Percentiles rank a stretch among this genome's conserved stretches.
Conservation (phyloP, 2,888 invertebrate genomes). For the Xanthia togata region DNA sequence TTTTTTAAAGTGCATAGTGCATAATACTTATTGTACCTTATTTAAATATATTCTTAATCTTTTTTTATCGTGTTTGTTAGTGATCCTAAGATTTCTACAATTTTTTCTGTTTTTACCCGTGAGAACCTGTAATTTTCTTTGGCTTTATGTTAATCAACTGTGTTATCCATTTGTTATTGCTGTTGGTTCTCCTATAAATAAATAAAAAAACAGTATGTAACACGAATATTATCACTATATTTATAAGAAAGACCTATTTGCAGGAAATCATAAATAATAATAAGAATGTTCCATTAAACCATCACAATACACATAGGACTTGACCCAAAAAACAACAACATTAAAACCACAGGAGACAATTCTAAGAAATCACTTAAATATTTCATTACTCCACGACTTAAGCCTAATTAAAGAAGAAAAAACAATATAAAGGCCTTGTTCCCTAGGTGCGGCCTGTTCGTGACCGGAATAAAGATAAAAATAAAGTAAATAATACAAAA, state of each 20-base stretch:
- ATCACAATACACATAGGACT: not conserved
- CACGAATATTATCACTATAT: not conserved
- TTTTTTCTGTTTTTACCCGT: too few relatives aligned
- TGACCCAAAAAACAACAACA: slow-evolving; percentile 20
- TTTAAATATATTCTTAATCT: too few relatives aligned
- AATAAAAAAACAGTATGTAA: too few relatives aligned
- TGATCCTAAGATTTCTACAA: too few relatives aligned
- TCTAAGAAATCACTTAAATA: slow-evolving; percentile 69
- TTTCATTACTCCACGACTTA: slow-evolving; percentile 73
- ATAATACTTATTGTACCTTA: too few relatives aligned
- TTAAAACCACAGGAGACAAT: slow-evolving; percentile 46
- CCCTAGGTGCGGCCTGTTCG: slow-evolving; percentile 75
- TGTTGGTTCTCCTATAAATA: too few relatives aligned
- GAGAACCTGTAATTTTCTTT: too few relatives aligned
- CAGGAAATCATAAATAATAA: not conserved
- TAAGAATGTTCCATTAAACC: not conserved
- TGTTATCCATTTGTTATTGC: too few relatives aligned
- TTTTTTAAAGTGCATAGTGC: too few relatives aligned
- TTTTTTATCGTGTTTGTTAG: too few relatives aligned
- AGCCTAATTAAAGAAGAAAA: slow-evolving; percentile 81
- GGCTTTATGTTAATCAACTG: too few relatives aligned
- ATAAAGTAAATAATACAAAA: slow-evolving; percentile 62
- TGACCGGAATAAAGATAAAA: slow-evolving; percentile 74
- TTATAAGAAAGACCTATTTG: not conserved
- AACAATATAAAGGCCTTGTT: slow-evolving; percentile 77